Percentiles rank a stretch among this genome's conserved stretches.
phyloP scores from a whole-genome alignment of 2,797 vertebrate species.

The Bryconaethiops microstoma region DNA sequence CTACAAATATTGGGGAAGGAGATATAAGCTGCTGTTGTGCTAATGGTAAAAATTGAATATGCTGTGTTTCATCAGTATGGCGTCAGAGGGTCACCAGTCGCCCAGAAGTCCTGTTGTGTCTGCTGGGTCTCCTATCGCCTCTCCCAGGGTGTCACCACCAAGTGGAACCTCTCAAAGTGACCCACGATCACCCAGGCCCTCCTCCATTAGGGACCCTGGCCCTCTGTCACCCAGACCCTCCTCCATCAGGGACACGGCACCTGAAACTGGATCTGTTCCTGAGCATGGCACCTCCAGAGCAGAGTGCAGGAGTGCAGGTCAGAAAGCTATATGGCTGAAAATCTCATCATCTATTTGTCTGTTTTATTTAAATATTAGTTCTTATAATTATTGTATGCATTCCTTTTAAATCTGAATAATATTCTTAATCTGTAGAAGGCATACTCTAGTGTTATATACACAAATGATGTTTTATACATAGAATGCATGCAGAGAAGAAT shows the following conservation, averaged over 20 bases:
- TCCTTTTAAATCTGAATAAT: too few relatives aligned
- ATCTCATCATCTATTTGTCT: background rate
- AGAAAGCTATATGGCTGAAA: background rate
- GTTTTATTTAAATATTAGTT: too few relatives aligned
- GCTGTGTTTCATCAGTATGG: conserved; percentile 48
- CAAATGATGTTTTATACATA: too few relatives aligned
- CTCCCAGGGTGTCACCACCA: conserved; percentile 47
- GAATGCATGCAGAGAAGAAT: too few relatives aligned
- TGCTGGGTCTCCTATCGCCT: conserved; percentile 57
- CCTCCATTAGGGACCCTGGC: conserved; percentile 10
- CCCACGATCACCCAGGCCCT: background rate
- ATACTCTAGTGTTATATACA: too few relatives aligned
- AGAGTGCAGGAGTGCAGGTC: conserved; percentile 65
- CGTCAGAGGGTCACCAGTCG: conserved; percentile 61
- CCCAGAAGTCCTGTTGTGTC: conserved; percentile 61
- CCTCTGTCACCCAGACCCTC: conserved; percentile 22
- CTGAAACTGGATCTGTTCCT: conserved; percentile 8
- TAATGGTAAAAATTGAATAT: background rate
- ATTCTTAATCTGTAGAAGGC: too few relatives aligned
- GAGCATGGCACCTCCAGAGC: conserved; percentile 40
- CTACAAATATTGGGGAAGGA: background rate
- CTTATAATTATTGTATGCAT: too few relatives aligned
- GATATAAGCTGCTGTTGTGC: background rate
- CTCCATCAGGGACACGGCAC: background rate
- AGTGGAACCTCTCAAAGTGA: conserved; percentile 9